phyloP scores from a whole-genome alignment of 2,888 invertebrate species.

The Philereme vetulata region DNA sequence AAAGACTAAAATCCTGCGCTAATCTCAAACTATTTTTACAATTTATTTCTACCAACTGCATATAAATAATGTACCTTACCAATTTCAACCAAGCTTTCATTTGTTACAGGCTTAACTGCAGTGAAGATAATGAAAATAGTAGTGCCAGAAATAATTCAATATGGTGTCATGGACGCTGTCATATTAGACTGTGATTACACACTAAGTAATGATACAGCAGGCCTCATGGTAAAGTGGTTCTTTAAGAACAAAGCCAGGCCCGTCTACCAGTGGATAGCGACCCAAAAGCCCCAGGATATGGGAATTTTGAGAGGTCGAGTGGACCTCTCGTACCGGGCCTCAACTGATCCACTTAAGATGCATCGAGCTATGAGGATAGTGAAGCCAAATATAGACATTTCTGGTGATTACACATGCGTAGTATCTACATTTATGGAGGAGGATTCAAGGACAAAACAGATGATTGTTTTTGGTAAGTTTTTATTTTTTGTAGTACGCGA shows the following conservation, averaged over 20 bases:
- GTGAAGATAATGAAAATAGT: slow-evolving; percentile 85
- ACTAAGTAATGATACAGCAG: slow-evolving; percentile 85
- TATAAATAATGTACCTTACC: too few relatives aligned
- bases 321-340: slow-evolving; percentile 86
- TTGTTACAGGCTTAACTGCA: slow-evolving; percentile 82
- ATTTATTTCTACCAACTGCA: too few relatives aligned
- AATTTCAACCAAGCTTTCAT: slow-evolving; percentile 33
- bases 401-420: slow-evolving; percentile 89
- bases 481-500: background rate
- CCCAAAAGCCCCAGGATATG: slow-evolving; percentile 86
- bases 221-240: slow-evolving; percentile 91
- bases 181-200: slow-evolving; percentile 90
- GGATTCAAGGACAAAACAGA: slow-evolving; percentile 85
- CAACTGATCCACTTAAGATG: slow-evolving; percentile 86
- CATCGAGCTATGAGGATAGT: slow-evolving; percentile 89
- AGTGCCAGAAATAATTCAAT: slow-evolving; percentile 85
- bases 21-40: too few relatives aligned
- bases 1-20: too few relatives aligned
- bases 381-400: slow-evolving; percentile 88
- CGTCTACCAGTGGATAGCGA: slow-evolving; percentile 92
- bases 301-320: slow-evolving; percentile 82
- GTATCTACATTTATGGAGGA: slow-evolving; percentile 89
- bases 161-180: slow-evolving; percentile 84
- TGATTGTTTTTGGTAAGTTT: slow-evolving; percentile 87
- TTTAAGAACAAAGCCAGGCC: slow-evolving; percentile 86